Base-by-base conservation (phyloP, 2,113 vertebrate species). In the Syngnathus scovelli region DNA sequence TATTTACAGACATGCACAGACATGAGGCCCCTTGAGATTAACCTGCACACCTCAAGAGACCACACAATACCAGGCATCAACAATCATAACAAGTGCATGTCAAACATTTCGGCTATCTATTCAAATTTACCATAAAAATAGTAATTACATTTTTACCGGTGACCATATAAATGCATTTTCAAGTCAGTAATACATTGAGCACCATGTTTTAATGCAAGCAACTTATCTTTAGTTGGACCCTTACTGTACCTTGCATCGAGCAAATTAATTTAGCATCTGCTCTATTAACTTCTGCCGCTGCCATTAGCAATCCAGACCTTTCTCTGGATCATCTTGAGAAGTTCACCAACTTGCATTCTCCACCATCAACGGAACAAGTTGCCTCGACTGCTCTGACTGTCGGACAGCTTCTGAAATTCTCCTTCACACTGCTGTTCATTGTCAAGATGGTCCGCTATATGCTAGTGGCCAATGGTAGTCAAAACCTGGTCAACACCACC, bases 21-120 rank as follows among this genome's bases (percentile, higher is more conserved):
- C 37, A 54, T 0, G 16, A 65, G 61, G 16, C 38, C 66, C 68
- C 55, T 69, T 9, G n/a, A 69, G 81, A 80, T 88, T 85, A 85
- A 86, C 86, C 77, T 77, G 72, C 54, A 77, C 77, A 78, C 68
- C 51, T 77, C 36, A 41, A 70, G 58, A 72, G 23, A 52, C 75
- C 79, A 85, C 77, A 76, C 69, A 73, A 77, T 63, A 66, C 69
- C 81, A 69, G 36, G 23, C 36, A 76, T 86, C 79, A 84, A 85
- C 81, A 84, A 77, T 87, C 82, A 87, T 73, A 82, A 62, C n/a
- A 44, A 16, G 19, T 13, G 13, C 37, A 62, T 4, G 8, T 1
- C 39, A 4, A 1, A 19, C 3, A 3, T 59, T 59, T n/a, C 19
- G 36, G 16, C 16, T 9, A 38, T 9, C 16, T 18, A 38, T 9